Evolutionary conservation across 1,140 invertebrate species (phyloP), one percentile per base, ranked within the genome.

Genomic region (Ostrea denselamellosa): DNA sequence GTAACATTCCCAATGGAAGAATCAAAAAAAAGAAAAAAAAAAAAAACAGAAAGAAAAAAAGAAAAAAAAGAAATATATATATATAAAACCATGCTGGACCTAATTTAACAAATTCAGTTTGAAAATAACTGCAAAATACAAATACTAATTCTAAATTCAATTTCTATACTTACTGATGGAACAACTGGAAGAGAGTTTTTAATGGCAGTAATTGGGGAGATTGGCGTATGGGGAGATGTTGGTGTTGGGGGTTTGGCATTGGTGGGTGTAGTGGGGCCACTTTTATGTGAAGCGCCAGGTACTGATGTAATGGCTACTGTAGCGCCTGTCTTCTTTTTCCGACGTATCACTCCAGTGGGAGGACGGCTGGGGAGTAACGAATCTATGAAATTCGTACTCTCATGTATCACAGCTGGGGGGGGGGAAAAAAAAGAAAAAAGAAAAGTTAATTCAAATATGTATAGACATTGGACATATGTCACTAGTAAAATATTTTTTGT

Each of bases 321-420:
- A 25, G 8, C 95, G 95, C 82, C 96, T 96, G 2, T 95, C 95
- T 91, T 97, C 96, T 95, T 97, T 97, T 93, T 93, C 85, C 90
- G 91, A 82, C 91, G 91, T n/a, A 92, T 87, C 12, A 77, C 68
- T 52, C 90, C 91, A n/a, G 86, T 82, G 3, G 87, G 88, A 82
- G 87, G 88, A 84, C 90, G 81, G 52, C 89, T 83, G n/a, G 88
- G 84, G 4, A 58, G 54, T n/a, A 99, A 94, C 2, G 97, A 97
- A 95, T 98, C 97, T 96, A 98, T 98, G 93, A 99, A 98, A 94
- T 98, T 96, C 93, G 97, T 97, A 93, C 97, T 98, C 93, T 99
- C 98, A 94, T 98, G 97, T 52, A 98, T 94, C 87, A 93, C 92
- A 90, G 81, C 51, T 62, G 51, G n/a, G n/a, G n/a, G n/a, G n/a